Base-by-base conservation (phyloP, 2,888 invertebrate genomes). In the Neocrepidodera transversa region DNA sequence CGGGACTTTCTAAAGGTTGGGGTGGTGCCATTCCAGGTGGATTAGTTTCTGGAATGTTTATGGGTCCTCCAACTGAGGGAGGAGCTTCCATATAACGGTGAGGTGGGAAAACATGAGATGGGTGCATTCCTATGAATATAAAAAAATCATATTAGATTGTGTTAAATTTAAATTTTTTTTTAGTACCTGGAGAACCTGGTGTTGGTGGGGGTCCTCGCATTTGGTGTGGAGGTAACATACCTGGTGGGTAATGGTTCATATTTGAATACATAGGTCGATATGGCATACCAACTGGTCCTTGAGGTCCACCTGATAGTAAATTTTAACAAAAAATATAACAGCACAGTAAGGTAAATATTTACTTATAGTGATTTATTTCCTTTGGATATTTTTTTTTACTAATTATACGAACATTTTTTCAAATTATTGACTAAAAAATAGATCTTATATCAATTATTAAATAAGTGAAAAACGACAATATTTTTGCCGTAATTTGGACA, bases 11-110 rank as follows among this genome's bases (percentile, higher is more conserved):
- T 0, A 77, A 63, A n/a, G 80, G 74, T 1, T 76, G 71, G 6
- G 79, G 62, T 6, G 48, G 55, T 10, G 79, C 78, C 66, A 79
- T 74, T 1, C 76, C 71, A 3, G 78, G 73, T 2, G 79, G 74
- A 48, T 66, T 74, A 66, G 63, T 73, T 67, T 66, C 78, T 59
- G 59, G 74, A 28, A 82, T 79, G 42, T 79, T 78, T 49, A 83
- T 81, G 0, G 82, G 79, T 1, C 83, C 82, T 4, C 84, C 83
- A 17, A 83, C 83, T 1, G 83, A 82, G 0, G 84, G 83, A 2
- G 83, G 83, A 0, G 83, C 83, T 63, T 83, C 83, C 76, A 83
- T 75, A 1, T 82, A 79, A 65, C 82, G 81, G 66, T 81, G 82
- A 0, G 80, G 72, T 62, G 82, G 82, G 67, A 80, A 82, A 66